These are phyloP conservation scores for Varanus komodoensis DNA, from an alignment of 2,113 vertebrate genomes.

Conservation along the genomic window DNA sequence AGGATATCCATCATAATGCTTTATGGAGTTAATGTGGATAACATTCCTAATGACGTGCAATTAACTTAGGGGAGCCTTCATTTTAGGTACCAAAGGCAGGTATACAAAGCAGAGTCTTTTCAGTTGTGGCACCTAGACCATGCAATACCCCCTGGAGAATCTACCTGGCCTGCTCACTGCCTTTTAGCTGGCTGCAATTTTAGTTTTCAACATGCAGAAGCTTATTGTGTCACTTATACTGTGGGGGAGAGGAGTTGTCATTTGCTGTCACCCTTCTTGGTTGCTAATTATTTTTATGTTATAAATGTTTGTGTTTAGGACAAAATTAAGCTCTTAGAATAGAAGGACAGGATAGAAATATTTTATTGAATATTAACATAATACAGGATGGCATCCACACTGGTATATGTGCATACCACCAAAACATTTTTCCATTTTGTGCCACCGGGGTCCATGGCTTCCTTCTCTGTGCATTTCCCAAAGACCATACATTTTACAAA, in stretches of 20 bases:
- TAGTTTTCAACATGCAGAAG: neutral
- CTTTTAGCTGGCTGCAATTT: neutral
- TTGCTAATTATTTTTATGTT: neutral
- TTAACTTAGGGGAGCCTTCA: neutral
- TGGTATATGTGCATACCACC: neutral
- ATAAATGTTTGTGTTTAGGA: too few species aligned
- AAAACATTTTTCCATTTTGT: neutral
- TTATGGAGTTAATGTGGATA: too few species aligned
- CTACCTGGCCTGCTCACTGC: neutral
- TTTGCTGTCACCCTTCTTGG: neutral
- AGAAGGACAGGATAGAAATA: neutral
- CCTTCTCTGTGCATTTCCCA: neutral
- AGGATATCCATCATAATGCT: neutral
- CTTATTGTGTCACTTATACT: neutral
- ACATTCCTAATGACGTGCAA: neutral
- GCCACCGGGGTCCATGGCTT: neutral
- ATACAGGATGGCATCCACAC: neutral
- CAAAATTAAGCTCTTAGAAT: neutral
- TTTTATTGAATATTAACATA: neutral
- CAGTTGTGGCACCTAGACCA: neutral
- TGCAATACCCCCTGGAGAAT: neutral
- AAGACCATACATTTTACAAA: neutral
- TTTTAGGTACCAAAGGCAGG: neutral
- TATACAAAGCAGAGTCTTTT: neutral
- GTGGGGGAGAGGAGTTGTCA: neutral